These are phyloP conservation scores for Stegana nigrithorax DNA, from an alignment of 2,888 invertebrate genomes.

Conservation along the genomic window DNA sequence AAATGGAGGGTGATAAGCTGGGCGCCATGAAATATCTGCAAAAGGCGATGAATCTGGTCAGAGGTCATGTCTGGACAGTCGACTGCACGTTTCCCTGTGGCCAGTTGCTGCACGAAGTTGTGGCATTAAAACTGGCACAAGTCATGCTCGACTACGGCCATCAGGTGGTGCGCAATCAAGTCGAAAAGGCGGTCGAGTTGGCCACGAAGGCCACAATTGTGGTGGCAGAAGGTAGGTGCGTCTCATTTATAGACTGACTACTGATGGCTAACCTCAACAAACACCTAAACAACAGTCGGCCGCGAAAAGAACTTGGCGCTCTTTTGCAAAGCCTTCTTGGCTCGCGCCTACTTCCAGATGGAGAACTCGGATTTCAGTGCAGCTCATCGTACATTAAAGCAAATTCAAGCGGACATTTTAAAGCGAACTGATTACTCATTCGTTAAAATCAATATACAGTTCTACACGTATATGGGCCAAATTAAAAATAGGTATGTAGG, in stretches of 20 bases:
- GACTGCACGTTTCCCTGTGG: constrained; percentile 35
- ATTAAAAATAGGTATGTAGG: constrained; percentile 15
- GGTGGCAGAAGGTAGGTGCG: constrained; percentile 50
- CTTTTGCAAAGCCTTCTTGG: constrained; percentile 46
- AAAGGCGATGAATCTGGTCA: constrained; percentile 43
- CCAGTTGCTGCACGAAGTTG: constrained; percentile 42
- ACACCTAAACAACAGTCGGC: constrained; percentile 41
- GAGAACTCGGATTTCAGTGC: constrained; percentile 42
- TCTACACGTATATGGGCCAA: constrained; percentile 41
- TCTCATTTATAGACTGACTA: too few species aligned
- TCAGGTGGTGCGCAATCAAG: constrained; percentile 34
- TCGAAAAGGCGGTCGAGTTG: constrained; percentile 44
- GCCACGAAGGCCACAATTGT: constrained; percentile 45
- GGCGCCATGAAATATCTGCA: constrained; percentile 45
- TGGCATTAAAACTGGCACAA: constrained; percentile 41
- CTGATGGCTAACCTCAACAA: too few species aligned
- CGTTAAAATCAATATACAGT: constrained; percentile 42
- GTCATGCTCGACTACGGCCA: constrained; percentile 44
- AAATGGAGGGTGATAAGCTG: constrained; percentile 27
- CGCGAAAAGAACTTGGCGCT: constrained; percentile 44
- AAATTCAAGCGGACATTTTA: constrained; percentile 39
- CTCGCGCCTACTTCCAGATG: constrained; percentile 46
- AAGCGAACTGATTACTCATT: constrained; percentile 36
- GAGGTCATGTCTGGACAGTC: constrained; percentile 50
- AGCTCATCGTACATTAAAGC: constrained; percentile 45